Percentiles rank a stretch among this genome's conserved stretches.
phyloP scores from a whole-genome alignment of 2,888 invertebrate genomes.

The Nowickia ferox region DNA sequence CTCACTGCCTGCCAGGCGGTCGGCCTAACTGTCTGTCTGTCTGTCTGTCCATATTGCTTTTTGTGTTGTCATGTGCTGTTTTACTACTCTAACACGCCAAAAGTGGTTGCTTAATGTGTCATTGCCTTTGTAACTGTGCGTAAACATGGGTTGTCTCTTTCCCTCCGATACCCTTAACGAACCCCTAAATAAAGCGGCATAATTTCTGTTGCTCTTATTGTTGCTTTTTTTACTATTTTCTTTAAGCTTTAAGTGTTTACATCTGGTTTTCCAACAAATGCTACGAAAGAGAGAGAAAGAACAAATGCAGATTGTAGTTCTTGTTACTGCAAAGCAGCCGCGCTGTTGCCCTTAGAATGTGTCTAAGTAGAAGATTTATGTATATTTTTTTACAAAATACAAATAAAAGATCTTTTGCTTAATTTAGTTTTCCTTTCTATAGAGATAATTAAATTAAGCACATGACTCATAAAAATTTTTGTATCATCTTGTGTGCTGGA shows the following conservation, averaged over 20 bases:
- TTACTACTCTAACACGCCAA: slow-evolving; percentile 66
- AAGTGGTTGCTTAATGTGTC: slow-evolving; percentile 70
- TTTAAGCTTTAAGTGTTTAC: slow-evolving; percentile 62
- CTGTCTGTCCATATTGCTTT: slow-evolving; percentile 19
- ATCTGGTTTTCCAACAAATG: slow-evolving; percentile 57
- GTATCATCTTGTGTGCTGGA: not conserved
- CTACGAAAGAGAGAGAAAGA: not conserved
- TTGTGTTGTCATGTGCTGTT: slow-evolving; percentile 40
- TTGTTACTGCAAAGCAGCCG: slow-evolving; percentile 31
- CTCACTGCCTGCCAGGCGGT: slow-evolving; percentile 11
- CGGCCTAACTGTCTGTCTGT: not conserved
- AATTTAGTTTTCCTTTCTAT: slow-evolving; percentile 1
- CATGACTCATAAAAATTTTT: slow-evolving; percentile 45
- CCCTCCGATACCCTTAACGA: slow-evolving; percentile 57
- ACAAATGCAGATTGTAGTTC: slow-evolving; percentile 36
- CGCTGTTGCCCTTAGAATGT: slow-evolving; percentile 43
- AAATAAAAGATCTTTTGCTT: slow-evolving; percentile 3
- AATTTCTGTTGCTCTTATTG: slow-evolving; percentile 59
- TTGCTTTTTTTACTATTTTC: slow-evolving; percentile 3
- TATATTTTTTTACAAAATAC: slow-evolving; percentile 2
- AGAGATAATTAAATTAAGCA: slow-evolving; percentile 24
- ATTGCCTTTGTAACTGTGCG: slow-evolving; percentile 58
- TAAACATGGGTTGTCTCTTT: slow-evolving; percentile 50
- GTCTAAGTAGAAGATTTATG: slow-evolving; percentile 3
- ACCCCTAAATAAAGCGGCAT: slow-evolving; percentile 70